Conservation (phyloP, 2,888 invertebrate genomes). For the Ephialtes manifestator region DNA sequence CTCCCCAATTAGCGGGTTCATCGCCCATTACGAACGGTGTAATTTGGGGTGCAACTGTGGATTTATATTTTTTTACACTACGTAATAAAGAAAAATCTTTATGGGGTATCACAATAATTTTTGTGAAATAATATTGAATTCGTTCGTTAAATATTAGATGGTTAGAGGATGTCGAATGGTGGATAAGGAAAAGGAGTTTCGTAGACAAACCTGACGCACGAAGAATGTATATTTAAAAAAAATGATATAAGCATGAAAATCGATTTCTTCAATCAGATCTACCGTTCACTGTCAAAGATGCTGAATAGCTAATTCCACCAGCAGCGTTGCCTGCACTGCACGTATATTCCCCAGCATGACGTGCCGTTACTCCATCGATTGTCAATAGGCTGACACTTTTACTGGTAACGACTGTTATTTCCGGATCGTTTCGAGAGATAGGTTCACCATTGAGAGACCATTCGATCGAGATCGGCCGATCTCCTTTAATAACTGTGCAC, state of each 20-base stretch:
- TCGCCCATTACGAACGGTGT: conserved; percentile 90
- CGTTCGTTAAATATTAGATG: no score
- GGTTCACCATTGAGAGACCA: conserved; percentile 92
- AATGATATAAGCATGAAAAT: not conserved
- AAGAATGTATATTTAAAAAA: conserved; percentile 14
- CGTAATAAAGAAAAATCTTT: not conserved
- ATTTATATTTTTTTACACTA: not conserved
- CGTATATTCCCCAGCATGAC: conserved; percentile 92
- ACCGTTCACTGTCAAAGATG: conserved; percentile 92
- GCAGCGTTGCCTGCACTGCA: conserved; percentile 92
- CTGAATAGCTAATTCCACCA: conserved; percentile 90
- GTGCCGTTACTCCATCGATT: conserved; percentile 89
- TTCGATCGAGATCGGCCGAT: conserved; percentile 90
- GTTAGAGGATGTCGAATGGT: not conserved
- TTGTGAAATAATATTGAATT: not conserved
- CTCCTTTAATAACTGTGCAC: conserved; percentile 91
- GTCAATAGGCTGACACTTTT: conserved; percentile 88
- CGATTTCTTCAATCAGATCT: conserved; percentile 73
- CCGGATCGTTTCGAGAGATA: conserved; percentile 79
- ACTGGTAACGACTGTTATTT: conserved; percentile 85
- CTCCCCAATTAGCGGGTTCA: conserved; percentile 90
- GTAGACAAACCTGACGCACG: conserved; percentile 57
- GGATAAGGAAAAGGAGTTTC: conserved; percentile 52
- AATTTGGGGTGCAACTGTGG: conserved; percentile 91
- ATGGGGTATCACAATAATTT: not conserved